Evolutionary conservation across 2,888 invertebrate species (phyloP).

Genomic region (Rotaria macrura): DNA sequence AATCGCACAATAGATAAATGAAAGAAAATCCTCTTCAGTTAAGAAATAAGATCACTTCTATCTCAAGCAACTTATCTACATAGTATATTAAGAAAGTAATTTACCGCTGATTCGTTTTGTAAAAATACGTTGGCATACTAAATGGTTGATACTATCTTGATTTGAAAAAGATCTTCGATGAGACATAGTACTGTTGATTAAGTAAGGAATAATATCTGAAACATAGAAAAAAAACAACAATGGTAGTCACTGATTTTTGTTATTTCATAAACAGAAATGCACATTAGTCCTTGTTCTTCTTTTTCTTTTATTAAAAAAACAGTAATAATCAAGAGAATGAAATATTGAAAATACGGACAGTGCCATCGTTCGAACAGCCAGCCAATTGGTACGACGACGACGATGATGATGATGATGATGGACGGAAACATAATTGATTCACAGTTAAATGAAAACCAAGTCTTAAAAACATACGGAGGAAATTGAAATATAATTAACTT

Average conservation of each 20-base stretch:
- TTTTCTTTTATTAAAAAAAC: background rate
- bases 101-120: background rate
- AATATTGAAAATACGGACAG: background rate
- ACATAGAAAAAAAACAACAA: background rate
- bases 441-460: constrained; percentile 46
- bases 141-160: background rate
- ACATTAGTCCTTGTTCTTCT: background rate
- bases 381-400: constrained; percentile 3
- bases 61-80: background rate
- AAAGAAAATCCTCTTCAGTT: background rate
- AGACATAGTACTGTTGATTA: background rate
- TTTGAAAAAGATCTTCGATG: background rate
- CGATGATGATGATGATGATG: constrained; percentile 32
- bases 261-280: background rate
- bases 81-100: background rate
- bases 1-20: background rate
- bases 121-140: background rate
- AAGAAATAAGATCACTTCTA: background rate
- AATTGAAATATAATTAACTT: too few species aligned
- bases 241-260: background rate
- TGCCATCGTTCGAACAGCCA: constrained; percentile 13
- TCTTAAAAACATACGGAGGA: constrained; percentile 36
- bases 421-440: constrained; percentile 44
- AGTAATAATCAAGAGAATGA: background rate
- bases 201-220: background rate